phyloP scores from a whole-genome alignment of 2,797 vertebrate species.

The Scleropages formosus region DNA sequence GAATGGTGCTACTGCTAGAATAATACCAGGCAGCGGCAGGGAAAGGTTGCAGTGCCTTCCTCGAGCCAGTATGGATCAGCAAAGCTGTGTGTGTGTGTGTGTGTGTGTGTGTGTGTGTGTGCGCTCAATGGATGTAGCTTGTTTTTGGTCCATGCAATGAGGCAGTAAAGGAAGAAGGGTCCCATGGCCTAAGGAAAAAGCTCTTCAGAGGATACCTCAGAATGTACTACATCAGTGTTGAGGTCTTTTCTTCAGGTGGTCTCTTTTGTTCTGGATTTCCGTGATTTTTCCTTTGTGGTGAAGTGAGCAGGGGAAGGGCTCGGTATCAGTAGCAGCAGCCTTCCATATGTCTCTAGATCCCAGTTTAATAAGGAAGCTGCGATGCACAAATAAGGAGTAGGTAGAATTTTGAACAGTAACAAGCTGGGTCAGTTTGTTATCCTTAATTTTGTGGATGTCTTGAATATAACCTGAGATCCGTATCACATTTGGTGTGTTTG shows the following conservation, averaged over 20 bases:
- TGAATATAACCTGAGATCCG: conserved; percentile 6
- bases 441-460: not conserved
- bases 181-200: too few relatives aligned
- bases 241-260: not conserved
- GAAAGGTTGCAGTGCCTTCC: conserved; percentile 12
- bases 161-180: too few relatives aligned
- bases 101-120: not conserved
- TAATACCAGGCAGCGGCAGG: not conserved
- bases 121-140: too few relatives aligned
- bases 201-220: not conserved
- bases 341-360: not conserved
- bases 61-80: not conserved
- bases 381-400: not conserved
- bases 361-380: not conserved
- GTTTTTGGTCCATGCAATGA: too few relatives aligned
- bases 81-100: not conserved
- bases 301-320: not conserved
- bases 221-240: too few relatives aligned
- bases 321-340: not conserved
- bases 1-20: conserved; percentile 9
- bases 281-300: not conserved
- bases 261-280: not conserved
- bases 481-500: not conserved
- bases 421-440: not conserved
- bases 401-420: not conserved